These are phyloP conservation scores for Amphibalanus amphitrite DNA, from an alignment of 1,140 invertebrate genomes.

Conservation along the genomic window DNA sequence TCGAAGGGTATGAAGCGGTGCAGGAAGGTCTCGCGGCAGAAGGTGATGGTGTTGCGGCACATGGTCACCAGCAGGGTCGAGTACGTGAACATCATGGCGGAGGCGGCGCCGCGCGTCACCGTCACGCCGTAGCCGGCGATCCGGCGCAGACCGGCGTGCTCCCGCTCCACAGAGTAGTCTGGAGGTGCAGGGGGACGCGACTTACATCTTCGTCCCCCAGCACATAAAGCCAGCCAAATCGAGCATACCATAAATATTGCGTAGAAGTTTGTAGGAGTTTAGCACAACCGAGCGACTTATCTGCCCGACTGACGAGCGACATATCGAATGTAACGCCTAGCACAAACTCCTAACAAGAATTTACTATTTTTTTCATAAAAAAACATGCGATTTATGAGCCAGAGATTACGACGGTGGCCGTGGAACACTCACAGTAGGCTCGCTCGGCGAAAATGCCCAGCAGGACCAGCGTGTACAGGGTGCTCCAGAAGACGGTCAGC, in stretches of 20 bases:
- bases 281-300: too few relatives aligned
- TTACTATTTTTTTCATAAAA: too few relatives aligned
- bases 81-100: conserved; percentile 40
- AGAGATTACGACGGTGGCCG: conserved; percentile 2
- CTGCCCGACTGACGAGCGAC: too few relatives aligned
- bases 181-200: too few relatives aligned
- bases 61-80: conserved; percentile 36
- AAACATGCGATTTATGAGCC: too few relatives aligned
- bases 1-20: conserved; percentile 38
- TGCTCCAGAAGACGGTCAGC: conserved; percentile 33
- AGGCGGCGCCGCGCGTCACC: conserved; percentile 37
- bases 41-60: conserved; percentile 36
- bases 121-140: conserved; percentile 36
- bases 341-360: too few relatives aligned
- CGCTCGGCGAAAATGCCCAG: conserved; percentile 36
- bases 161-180: conserved; percentile 35
- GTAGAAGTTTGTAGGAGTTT: too few relatives aligned
- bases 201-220: too few relatives aligned
- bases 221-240: too few relatives aligned
- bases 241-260: too few relatives aligned
- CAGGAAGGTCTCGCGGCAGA: conserved; percentile 30
- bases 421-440: conserved; percentile 32
- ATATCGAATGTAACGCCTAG: too few relatives aligned
- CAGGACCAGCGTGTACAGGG: conserved; percentile 34
- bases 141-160: conserved; percentile 33